Conservation (phyloP, 2,888 invertebrate genomes). For the Pandemis corylana region DNA sequence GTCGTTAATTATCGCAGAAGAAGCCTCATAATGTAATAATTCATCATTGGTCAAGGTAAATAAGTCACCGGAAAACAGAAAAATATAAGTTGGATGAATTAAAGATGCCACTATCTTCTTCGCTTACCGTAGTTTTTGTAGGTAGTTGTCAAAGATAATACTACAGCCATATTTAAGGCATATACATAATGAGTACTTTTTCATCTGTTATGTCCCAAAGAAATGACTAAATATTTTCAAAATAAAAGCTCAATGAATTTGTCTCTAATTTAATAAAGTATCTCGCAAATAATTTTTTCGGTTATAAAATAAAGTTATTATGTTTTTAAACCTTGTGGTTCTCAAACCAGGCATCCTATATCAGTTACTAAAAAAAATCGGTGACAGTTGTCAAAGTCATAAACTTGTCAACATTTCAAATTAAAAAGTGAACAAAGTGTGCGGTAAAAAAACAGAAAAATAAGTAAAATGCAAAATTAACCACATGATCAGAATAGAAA, state of each 20-base stretch:
- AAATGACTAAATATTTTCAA: no score
- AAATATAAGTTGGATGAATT: neutral
- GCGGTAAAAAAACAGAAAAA: neutral
- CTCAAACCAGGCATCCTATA: neutral
- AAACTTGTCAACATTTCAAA: conserved; percentile 5
- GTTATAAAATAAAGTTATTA: neutral
- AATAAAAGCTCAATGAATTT: no score
- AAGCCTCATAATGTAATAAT: neutral
- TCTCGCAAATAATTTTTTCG: no score
- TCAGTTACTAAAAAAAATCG: neutral
- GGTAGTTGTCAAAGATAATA: no score
- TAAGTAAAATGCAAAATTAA: conserved; percentile 9
- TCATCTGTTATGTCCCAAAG: no score
- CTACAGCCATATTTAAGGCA: no score
- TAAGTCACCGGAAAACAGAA: neutral
- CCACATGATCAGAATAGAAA: conserved; percentile 38
- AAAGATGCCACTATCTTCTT: neutral
- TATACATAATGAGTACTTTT: no score
- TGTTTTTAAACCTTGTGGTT: neutral
- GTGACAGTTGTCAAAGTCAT: neutral
- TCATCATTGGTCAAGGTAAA: neutral
- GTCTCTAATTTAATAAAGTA: no score
- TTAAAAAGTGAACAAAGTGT: conserved; percentile 4
- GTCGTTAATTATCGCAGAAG: conserved; percentile 30
- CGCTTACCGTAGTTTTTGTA: no score